These are phyloP conservation scores for Danio albolineatus DNA, from an alignment of 2,797 vertebrate species.

Conservation along the genomic window DNA sequence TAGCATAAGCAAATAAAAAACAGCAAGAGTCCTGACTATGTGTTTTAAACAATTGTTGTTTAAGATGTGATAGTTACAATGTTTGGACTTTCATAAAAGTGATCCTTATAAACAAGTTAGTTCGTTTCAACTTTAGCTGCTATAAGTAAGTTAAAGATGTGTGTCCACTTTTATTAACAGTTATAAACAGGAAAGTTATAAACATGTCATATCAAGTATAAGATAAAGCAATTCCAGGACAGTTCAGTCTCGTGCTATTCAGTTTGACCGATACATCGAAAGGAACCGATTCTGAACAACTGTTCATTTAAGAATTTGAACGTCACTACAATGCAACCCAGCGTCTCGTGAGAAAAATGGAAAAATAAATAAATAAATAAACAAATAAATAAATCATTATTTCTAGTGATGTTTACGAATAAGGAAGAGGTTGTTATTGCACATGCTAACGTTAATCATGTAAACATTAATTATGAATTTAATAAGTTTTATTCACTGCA, in stretches of 20 bases:
- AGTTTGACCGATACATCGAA: neutral
- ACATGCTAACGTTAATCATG: neutral
- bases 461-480: neutral
- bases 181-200: neutral
- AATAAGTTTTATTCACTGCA: neutral
- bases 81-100: neutral
- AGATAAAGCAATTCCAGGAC: neutral
- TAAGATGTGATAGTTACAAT: neutral
- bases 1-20: too few relatives aligned
- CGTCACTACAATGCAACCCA: neutral
- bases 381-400: neutral
- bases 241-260: neutral
- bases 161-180: neutral
- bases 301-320: neutral
- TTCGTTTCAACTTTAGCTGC: neutral
- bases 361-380: too few relatives aligned
- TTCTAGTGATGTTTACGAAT: neutral
- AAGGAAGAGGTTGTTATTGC: neutral
- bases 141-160: neutral
- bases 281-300: neutral
- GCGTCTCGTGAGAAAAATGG: too few relatives aligned
- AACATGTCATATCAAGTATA: neutral
- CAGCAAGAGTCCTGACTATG: neutral
- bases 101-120: neutral
- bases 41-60: neutral